Conservation (phyloP, 2,113 vertebrate species). For the Microcebus tavaratra region DNA sequence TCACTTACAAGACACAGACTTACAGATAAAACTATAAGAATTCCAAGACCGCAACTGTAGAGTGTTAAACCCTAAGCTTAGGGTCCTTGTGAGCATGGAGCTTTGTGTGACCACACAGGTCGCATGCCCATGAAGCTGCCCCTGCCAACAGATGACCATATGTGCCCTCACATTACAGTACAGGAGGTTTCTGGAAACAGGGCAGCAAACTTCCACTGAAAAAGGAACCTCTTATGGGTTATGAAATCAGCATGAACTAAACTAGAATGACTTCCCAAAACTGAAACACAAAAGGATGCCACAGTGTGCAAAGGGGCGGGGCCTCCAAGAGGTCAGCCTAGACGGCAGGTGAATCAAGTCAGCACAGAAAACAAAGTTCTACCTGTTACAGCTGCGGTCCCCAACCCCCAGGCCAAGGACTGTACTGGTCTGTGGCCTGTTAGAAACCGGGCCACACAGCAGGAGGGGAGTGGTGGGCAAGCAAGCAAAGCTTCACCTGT, state of each 20-base stretch:
- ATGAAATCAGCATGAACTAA: slow-evolving; percentile 3
- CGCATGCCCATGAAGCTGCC: rapidly evolving
- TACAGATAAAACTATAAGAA: not conserved
- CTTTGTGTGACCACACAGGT: not conserved
- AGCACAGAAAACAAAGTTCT: not conserved
- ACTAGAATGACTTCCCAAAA: slow-evolving; percentile 50
- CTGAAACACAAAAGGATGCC: not conserved
- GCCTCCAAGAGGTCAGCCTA: too few relatives aligned
- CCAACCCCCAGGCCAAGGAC: too few relatives aligned
- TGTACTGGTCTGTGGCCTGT: too few relatives aligned
- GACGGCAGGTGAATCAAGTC: not conserved
- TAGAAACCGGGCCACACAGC: too few relatives aligned
- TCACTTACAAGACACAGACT: not conserved
- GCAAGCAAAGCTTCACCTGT: too few relatives aligned
- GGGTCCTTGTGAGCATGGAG: not conserved
- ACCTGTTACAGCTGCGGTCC: too few relatives aligned
- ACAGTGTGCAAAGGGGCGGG: not conserved
- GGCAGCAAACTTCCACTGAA: slow-evolving; percentile 4
- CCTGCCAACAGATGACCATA: not conserved
- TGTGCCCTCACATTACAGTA: not conserved
- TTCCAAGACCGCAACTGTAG: not conserved
- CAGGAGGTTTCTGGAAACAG: slow-evolving; percentile 38
- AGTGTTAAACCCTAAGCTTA: not conserved
- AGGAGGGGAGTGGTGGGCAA: too few relatives aligned
- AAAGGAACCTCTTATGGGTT: slow-evolving; percentile 42